Conservation (phyloP, 2,888 invertebrate species). For the Carabus problematicus region DNA sequence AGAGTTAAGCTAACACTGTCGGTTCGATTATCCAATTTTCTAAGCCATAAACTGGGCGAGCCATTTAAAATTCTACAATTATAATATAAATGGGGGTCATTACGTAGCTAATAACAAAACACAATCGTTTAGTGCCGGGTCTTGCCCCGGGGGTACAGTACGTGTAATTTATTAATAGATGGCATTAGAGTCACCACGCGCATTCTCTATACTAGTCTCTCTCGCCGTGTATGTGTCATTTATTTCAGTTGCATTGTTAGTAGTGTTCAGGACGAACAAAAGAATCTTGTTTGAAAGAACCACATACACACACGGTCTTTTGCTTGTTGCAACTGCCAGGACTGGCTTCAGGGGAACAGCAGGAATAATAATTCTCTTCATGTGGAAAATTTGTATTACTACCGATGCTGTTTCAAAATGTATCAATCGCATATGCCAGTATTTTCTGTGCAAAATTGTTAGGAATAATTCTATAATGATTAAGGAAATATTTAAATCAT, state of each 20-base stretch:
- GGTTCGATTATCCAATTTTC: conserved; percentile 52
- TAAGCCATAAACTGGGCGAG: conserved; percentile 55
- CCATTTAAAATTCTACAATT: conserved; percentile 60
- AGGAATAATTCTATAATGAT: too few species aligned
- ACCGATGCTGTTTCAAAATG: too few species aligned
- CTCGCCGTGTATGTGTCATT: conserved; percentile 57
- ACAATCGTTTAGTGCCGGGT: conserved; percentile 59
- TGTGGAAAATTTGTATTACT: too few species aligned
- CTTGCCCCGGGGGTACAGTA: conserved; percentile 56
- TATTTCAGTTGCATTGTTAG: conserved; percentile 53
- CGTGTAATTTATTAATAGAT: conserved; percentile 61
- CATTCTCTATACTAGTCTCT: too few species aligned
- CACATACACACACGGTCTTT: background rate
- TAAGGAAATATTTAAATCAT: too few species aligned
- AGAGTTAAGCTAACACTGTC: too few species aligned
- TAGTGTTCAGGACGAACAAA: conserved; percentile 50
- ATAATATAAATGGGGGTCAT: conserved; percentile 62
- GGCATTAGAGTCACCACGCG: conserved; percentile 56
- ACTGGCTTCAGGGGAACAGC: too few species aligned
- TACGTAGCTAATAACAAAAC: conserved; percentile 60
- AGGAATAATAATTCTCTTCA: too few species aligned
- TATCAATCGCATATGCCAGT: too few species aligned
- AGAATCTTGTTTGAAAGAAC: conserved; percentile 49
- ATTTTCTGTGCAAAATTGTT: too few species aligned
- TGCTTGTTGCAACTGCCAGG: background rate